phyloP scores from a whole-genome alignment of 2,888 invertebrate genomes.

The Sericinus montela region DNA sequence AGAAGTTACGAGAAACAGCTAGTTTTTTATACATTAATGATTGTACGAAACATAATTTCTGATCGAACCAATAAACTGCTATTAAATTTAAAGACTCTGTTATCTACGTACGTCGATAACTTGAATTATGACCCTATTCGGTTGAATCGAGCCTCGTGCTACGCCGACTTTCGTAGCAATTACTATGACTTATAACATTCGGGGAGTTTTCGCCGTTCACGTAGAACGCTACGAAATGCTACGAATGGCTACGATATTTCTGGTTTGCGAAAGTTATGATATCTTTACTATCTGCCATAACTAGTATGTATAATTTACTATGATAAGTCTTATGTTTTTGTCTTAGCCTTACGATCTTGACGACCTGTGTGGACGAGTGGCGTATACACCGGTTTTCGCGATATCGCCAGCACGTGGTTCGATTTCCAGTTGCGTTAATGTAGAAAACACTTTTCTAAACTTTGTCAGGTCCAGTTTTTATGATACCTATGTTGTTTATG shows the following conservation, averaged over 20 bases:
- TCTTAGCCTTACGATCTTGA: too few species aligned
- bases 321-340: too few species aligned
- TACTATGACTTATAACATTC: constrained; percentile 23
- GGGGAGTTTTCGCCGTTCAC: neutral
- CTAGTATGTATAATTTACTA: too few species aligned
- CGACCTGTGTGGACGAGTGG: too few species aligned
- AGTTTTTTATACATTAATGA: neutral
- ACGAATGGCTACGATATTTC: too few species aligned
- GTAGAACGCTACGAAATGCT: neutral
- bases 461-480: too few species aligned
- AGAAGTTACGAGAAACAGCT: too few species aligned
- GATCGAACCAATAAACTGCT: constrained; percentile 16
- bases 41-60: neutral
- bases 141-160: constrained; percentile 5
- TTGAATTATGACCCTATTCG: constrained; percentile 19
- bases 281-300: neutral
- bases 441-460: too few species aligned
- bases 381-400: too few species aligned
- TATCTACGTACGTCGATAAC: constrained; percentile 12
- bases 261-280: neutral
- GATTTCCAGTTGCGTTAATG: too few species aligned
- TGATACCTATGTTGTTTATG: too few species aligned
- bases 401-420: too few species aligned
- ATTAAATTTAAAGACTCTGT: constrained; percentile 18
- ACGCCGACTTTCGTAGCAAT: constrained; percentile 16